A percentile compares a stretch with the other conserved stretches of the same genome.
Conservation (phyloP, 2,888 invertebrate genomes). For the Odontothrips loti region DNA sequence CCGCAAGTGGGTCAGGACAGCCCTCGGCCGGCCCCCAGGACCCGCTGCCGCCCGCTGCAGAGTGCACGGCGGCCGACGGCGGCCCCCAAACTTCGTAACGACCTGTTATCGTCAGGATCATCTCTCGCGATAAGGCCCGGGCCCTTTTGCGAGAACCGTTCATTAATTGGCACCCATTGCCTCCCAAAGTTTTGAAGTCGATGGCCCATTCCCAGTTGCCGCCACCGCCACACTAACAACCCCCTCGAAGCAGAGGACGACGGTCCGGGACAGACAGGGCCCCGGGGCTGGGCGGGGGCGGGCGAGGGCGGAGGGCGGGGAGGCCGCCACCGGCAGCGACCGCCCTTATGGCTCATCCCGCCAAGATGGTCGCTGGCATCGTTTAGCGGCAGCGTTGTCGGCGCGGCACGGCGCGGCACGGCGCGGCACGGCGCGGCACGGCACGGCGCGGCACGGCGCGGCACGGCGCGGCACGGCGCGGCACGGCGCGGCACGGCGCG, state of each 20-base stretch:
- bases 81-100: background rate
- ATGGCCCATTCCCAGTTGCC: conserved; percentile 2
- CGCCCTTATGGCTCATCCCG: background rate
- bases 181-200: conserved; percentile 5
- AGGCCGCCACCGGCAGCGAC: background rate
- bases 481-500: background rate
- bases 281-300: background rate
- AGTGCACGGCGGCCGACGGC: background rate
- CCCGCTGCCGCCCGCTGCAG: background rate
- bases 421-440: background rate
- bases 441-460: background rate
- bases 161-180: conserved; percentile 17
- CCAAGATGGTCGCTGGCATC: background rate
- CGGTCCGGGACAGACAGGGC: background rate
- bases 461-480: background rate
- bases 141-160: background rate
- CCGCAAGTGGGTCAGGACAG: background rate
- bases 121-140: background rate
- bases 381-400: background rate
- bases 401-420: no score
- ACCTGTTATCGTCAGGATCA: conserved; percentile 15
- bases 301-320: background rate
- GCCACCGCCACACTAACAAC: background rate
- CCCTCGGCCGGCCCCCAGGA: background rate
- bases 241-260: background rate